Percentiles rank a stretch among this genome's conserved stretches.
Conservation (phyloP, 2,797 vertebrate genomes). For the Miichthys miiuy region DNA sequence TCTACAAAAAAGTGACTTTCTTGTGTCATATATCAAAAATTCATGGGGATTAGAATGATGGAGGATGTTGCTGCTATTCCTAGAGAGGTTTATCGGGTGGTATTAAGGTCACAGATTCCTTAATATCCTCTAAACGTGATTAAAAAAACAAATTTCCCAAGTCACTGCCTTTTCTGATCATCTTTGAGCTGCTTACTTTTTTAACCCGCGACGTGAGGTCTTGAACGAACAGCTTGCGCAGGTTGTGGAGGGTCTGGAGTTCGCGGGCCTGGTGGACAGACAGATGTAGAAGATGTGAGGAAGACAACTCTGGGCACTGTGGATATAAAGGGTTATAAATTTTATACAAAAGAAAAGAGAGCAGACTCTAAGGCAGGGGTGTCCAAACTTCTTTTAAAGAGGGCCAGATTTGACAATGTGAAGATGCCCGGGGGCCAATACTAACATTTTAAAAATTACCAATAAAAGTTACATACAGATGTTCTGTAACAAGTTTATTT, state of each 20-base stretch:
- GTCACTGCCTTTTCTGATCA: slow-evolving; percentile 4
- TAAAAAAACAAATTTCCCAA: not conserved
- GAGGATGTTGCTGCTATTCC: not conserved
- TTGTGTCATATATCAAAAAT: slow-evolving; percentile 9
- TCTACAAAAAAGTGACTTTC: slow-evolving; percentile 9
- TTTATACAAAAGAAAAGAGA: not conserved
- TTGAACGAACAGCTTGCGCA: slow-evolving; percentile 97
- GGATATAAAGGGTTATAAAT: not conserved
- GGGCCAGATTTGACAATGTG: no score
- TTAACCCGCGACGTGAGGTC: slow-evolving; percentile 97
- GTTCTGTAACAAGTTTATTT: no score
- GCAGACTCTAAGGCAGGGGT: no score
- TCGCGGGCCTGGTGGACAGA: slow-evolving; percentile 89
- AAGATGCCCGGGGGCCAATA: no score
- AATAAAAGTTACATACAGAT: no score
- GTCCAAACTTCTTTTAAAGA: no score
- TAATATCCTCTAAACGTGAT: not conserved
- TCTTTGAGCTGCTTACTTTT: slow-evolving; percentile 87
- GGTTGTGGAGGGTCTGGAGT: slow-evolving; percentile 97
- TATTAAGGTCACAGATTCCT: slow-evolving; percentile 12
- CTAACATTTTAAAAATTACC: no score
- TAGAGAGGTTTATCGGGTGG: not conserved
- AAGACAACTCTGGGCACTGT: not conserved
- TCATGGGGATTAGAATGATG: not conserved
- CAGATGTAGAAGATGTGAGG: slow-evolving; percentile 28